Conservation (phyloP, 2,113 vertebrate species). For the Todiramphus chloris region DNA sequence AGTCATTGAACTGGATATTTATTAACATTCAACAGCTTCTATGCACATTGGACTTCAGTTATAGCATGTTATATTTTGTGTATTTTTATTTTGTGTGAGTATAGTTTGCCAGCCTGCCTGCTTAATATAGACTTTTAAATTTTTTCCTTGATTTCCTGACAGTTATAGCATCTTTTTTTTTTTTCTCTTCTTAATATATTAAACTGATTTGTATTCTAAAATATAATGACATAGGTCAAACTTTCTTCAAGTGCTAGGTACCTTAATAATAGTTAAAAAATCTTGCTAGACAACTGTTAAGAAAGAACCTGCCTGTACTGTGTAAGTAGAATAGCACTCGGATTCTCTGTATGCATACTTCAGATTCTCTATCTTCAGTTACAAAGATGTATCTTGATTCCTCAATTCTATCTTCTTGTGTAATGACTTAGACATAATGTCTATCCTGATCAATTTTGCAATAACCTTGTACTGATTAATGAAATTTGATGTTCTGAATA, state of each 20-base stretch:
- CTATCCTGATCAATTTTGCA: slow-evolving; percentile 31
- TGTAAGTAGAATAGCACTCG: not conserved
- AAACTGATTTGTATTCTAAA: not conserved
- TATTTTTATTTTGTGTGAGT: not conserved
- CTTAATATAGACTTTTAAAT: not conserved
- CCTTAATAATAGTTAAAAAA: not conserved
- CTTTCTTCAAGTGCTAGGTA: not conserved
- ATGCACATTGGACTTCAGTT: not conserved
- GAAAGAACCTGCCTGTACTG: not conserved
- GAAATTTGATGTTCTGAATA: not conserved
- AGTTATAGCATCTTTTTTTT: not conserved
- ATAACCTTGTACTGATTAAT: slow-evolving; percentile 33
- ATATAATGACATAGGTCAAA: not conserved
- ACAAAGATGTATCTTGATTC: not conserved
- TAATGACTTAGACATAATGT: slow-evolving; percentile 49
- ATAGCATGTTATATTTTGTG: not conserved
- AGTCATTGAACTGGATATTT: not conserved
- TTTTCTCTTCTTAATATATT: not conserved
- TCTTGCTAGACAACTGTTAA: not conserved
- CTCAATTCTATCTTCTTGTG: slow-evolving; percentile 39
- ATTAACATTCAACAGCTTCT: not conserved
- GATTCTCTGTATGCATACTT: not conserved
- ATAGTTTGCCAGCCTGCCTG: not conserved
- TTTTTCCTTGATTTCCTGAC: not conserved
- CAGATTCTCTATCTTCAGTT: not conserved